Evolutionary conservation across 2,113 vertebrate species (phyloP), one percentile per base, ranked within the genome.

Genomic region (Regulus satrapa): DNA sequence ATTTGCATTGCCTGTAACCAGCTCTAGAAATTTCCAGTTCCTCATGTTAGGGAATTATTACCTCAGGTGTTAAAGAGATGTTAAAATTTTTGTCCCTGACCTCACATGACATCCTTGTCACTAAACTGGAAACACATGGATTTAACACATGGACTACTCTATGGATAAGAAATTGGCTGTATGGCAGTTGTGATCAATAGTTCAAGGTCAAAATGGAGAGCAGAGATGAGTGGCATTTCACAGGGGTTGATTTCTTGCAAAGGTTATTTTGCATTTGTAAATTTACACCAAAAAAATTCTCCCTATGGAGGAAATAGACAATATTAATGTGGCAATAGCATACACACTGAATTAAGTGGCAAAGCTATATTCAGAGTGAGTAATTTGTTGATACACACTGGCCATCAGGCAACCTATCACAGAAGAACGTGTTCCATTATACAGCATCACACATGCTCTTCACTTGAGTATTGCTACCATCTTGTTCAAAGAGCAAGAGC

Each of bases 151-250:
- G 19, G 61, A 52, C 5, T 10, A 7, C 28, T 2, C 19, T 12
- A 51, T n/a, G 29, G 38, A 26, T 34, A 46, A 46, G 10, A 43
- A 74, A 74, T 29, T 81, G 38, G 51, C 23, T 38, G 24, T 19
- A 52, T 17, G 16, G 38, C 19, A 74, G 17, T 4, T 75, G 61
- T n/a, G 24, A n/a, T 61, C n/a, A 40, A 26, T 28, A 18, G n/a
- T n/a, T 46, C 45, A 21, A 26, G 25, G 24, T 29, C 68, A 28
- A 38, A n/a, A 38, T 8, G 24, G 16, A 74, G 28, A 45, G 28
- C 38, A 81, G 28, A 2, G 4, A 38, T 0, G 0, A n/a, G 28
- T 14, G 16, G 8, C 34, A 25, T 34, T 29, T 29, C 17, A 19
- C 10, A 40, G 38, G 16, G 10, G 6, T 6, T 41, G 10, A 11